Percentiles rank a stretch among this genome's conserved stretches.
These are phyloP conservation scores for Stegostoma tigrinum DNA, from an alignment of 2,113 vertebrate species.

Conservation along the genomic window DNA sequence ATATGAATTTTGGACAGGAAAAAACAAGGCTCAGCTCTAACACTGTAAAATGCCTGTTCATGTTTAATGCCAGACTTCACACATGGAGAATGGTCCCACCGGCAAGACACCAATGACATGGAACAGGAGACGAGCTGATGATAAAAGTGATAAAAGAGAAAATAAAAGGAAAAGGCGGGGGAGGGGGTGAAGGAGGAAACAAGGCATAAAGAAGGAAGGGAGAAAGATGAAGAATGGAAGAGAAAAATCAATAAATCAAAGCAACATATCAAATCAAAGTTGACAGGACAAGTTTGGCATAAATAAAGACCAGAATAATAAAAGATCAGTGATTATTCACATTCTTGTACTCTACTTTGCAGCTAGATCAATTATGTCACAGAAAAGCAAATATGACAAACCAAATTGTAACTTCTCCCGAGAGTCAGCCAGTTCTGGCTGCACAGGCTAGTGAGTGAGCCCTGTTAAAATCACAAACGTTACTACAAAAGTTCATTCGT, in stretches of 20 bases:
- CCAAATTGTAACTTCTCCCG: not conserved
- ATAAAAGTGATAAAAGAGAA: not conserved
- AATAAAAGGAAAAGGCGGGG: not conserved
- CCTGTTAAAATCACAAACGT: not conserved
- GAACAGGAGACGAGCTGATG: not conserved
- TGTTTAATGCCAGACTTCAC: not conserved
- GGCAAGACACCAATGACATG: not conserved
- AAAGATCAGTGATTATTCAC: not conserved
- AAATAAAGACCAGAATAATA: not conserved
- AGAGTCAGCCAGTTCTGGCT: not conserved
- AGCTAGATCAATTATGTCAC: not conserved
- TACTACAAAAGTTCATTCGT: not conserved
- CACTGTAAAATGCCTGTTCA: not conserved
- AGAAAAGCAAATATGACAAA: not conserved
- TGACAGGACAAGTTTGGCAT: not conserved
- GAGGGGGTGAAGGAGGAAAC: not conserved
- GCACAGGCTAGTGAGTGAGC: not conserved
- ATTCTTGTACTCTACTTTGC: not conserved
- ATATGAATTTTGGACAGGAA: not conserved
- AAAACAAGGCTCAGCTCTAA: not conserved
- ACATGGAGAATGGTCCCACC: not conserved
- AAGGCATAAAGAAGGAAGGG: not conserved
- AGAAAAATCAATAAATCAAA: not conserved
- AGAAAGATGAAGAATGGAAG: not conserved
- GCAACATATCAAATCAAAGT: not conserved